A percentile compares a stretch with the other conserved stretches of the same genome.
Conservation (phyloP, 2,888 invertebrate genomes). For the Quadroppia sp. region DNA sequence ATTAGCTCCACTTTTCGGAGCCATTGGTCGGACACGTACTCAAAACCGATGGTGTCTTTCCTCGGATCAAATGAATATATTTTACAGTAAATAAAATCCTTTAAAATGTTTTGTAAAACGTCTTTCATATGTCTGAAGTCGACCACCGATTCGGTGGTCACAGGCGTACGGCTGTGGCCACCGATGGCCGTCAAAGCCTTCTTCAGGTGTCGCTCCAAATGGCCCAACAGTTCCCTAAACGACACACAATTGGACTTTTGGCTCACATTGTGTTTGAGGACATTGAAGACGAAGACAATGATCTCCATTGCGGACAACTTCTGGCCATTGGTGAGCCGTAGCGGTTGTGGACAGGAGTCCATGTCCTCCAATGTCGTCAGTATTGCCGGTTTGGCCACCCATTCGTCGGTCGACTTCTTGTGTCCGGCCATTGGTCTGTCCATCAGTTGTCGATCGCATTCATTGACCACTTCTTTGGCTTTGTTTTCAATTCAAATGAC, state of each 20-base stretch:
- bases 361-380: background rate
- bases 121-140: too few relatives aligned
- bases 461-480: background rate
- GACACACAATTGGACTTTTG: background rate
- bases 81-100: background rate
- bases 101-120: background rate
- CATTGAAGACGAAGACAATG: conserved; percentile 8
- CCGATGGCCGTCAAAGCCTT: background rate
- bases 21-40: background rate
- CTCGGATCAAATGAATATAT: background rate
- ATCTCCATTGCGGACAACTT: background rate
- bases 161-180: background rate
- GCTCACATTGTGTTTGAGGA: background rate
- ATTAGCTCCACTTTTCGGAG: background rate
- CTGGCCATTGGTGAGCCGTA: conserved; percentile 7
- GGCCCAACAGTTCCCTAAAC: background rate
- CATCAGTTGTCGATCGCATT: background rate
- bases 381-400: background rate
- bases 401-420: background rate
- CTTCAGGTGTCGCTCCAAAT: background rate
- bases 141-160: too few relatives aligned
- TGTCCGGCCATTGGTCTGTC: background rate
- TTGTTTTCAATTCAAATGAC: background rate
- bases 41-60: background rate
- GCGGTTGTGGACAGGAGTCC: too few relatives aligned